A percentile compares a stretch with the other conserved stretches of the same genome.
phyloP scores from a whole-genome alignment of 2,888 invertebrate genomes.

The Oligia strigilis region DNA sequence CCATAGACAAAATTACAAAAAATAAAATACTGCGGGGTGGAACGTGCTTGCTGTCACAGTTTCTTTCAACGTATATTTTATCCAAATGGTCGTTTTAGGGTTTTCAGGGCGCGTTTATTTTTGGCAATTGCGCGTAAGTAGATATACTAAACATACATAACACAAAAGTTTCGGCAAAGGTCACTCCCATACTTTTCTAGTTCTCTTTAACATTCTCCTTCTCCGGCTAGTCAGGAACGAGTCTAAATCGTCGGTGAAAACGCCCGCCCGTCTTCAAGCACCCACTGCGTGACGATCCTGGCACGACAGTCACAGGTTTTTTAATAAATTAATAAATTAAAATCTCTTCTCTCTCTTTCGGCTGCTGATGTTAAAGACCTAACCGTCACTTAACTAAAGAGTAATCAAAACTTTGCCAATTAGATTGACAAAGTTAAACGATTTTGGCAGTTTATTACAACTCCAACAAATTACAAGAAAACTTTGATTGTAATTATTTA shows the following conservation, averaged over 20 bases:
- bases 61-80: no score
- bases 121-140: no score
- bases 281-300: not conserved
- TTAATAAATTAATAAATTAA: not conserved
- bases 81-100: no score
- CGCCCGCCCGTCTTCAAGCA: not conserved
- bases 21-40: no score
- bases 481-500: constrained; percentile 15
- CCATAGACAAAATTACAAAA: no score
- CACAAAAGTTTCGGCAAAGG: not conserved
- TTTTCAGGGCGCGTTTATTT: no score
- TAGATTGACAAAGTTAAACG: constrained; percentile 24
- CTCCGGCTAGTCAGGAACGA: not conserved
- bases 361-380: not conserved
- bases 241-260: no score
- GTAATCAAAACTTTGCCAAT: constrained; percentile 29
- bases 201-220: not conserved
- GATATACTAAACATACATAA: not conserved
- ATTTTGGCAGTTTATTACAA: constrained; percentile 20
- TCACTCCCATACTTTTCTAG: not conserved
- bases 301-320: not conserved
- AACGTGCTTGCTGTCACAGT: no score
- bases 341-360: not conserved
- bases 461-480: constrained; percentile 23
- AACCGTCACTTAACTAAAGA: constrained; percentile 5